Evolutionary conservation across 2,113 vertebrate species (phyloP), one percentile per base, ranked within the genome.

Genomic region (Panthera tigris): DNA sequence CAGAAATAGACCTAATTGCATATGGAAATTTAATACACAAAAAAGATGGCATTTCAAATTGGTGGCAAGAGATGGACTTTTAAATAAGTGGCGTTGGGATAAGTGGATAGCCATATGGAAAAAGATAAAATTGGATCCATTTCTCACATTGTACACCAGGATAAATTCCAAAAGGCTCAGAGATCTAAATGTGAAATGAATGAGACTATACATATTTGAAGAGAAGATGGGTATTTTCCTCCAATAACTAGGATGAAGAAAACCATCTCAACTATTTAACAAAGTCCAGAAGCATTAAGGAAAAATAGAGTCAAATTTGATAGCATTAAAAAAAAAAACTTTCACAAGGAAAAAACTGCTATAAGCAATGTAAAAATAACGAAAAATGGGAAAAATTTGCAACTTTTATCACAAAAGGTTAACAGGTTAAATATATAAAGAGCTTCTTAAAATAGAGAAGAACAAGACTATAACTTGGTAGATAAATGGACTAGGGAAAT

Each of bases 91-190:
- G 76, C 89, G 55, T 96, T 95, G 96, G 95, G 96, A 96, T 96
- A 97, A 97, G 94, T 87, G 93, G 96, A 96, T 97, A 97, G 95
- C 98, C 98, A 97, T 97, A 96, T 96, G 97, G 97, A 97, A 97
- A 97, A 97, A 96, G 97, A 97, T 96, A 98, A 98, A 98, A 97
- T 96, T 97, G 97, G 97, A 96, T 97, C 89, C 57, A 76, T 91
- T 96, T 97, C 96, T 97, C 98, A 97, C 97, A 97, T 96, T 96
- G 95, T 95, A 95, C 92, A 91, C 93, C 92, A 96, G 95, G 97
- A 97, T 86, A 94, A 98, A 96, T 97, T 97, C 96, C 97, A 97
- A 97, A 95, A 96, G 96, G 41, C 96, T 96, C 9, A 1, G 73
- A 91, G 89, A 93, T 97, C 94, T 96, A 97, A 96, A 97, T 96